Conservation (phyloP, 2,113 vertebrate genomes). For the Misgurnus mizolepis region DNA sequence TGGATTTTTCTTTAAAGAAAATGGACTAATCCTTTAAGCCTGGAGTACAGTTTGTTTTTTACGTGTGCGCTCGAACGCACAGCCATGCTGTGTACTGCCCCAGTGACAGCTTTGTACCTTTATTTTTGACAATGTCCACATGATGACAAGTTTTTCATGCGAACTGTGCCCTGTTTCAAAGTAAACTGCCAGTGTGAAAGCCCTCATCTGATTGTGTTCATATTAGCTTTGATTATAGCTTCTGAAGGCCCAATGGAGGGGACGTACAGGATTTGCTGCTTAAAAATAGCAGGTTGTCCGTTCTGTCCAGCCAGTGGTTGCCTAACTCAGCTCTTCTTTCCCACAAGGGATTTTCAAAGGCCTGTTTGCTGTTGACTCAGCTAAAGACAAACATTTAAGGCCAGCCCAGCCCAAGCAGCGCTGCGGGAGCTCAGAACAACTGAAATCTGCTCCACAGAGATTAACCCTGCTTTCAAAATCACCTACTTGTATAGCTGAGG, state of each 20-base stretch:
- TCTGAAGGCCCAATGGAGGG: conserved; percentile 3
- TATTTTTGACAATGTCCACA: too few species aligned
- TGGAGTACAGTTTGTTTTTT: too few species aligned
- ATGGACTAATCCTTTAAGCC: too few species aligned
- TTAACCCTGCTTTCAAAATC: not conserved
- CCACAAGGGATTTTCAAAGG: conserved; percentile 63
- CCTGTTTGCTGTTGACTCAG: conserved; percentile 57
- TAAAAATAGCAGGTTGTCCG: conserved; percentile 61
- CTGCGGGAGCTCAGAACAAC: not conserved
- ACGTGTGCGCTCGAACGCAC: too few species aligned
- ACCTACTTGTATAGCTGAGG: too few species aligned
- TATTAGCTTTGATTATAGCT: conserved; percentile 54
- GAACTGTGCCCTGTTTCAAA: too few species aligned
- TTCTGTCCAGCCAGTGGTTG: conserved; percentile 44
- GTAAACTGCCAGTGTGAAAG: too few species aligned
- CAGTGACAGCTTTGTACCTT: too few species aligned
- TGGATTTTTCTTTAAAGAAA: too few species aligned
- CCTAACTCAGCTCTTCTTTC: conserved; percentile 60
- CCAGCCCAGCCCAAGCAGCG: conserved; percentile 37
- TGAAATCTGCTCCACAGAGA: not conserved
- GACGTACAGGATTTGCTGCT: conserved; percentile 50
- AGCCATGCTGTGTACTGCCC: too few species aligned
- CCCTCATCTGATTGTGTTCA: conserved; percentile 34
- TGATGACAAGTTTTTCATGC: too few species aligned
- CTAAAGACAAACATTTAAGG: conserved; percentile 52